These are phyloP conservation scores for Musca vetustissima DNA, from an alignment of 1,140 invertebrate species.

Conservation along the genomic window DNA sequence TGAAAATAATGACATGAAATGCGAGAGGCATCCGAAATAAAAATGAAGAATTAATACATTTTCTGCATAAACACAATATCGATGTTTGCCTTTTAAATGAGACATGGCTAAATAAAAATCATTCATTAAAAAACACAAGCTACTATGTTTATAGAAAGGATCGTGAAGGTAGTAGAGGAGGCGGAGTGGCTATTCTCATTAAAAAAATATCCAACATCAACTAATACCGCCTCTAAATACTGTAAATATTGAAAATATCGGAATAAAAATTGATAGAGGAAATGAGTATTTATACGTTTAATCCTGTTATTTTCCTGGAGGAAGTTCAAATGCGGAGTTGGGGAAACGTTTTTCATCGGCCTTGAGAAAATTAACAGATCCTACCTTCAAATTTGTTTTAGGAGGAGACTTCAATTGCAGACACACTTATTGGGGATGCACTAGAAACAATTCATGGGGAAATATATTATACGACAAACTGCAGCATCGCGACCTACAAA, in stretches of 20 bases:
- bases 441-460: neutral
- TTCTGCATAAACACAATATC: no score
- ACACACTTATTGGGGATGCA: neutral
- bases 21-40: no score
- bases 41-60: no score
- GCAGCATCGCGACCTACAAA: neutral
- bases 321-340: neutral
- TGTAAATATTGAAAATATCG: constrained; percentile 2
- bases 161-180: no score
- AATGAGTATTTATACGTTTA: neutral
- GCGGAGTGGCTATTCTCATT: no score
- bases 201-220: no score
- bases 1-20: no score
- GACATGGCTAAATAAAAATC: no score
- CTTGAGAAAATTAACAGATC: neutral
- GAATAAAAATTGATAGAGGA: neutral
- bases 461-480: neutral
- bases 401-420: constrained; percentile 2
- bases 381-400: neutral
- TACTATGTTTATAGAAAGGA: no score
- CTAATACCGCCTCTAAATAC: neutral
- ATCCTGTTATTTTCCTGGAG: neutral
- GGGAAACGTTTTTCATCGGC: neutral
- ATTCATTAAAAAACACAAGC: no score
- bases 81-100: no score